Conservation (phyloP, 1,140 invertebrate genomes). For the Arctopsyche grandis region DNA sequence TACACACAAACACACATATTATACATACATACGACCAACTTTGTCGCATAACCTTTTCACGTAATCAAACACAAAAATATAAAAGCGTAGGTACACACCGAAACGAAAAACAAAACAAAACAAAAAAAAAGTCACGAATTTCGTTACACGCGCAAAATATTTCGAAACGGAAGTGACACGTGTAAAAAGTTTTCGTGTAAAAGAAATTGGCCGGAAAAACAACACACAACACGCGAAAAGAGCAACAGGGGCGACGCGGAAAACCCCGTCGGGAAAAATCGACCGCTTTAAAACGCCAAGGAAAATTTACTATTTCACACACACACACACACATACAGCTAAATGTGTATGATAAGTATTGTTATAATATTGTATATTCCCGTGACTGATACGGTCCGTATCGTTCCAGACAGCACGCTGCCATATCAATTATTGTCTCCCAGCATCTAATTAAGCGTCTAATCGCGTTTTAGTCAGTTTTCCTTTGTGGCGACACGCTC, state of each 20-base stretch:
- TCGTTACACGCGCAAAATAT: conserved; percentile 16
- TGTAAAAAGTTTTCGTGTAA: conserved; percentile 31
- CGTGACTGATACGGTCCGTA: too few relatives aligned
- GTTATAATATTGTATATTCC: too few relatives aligned
- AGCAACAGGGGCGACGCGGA: background rate
- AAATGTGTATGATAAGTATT: too few relatives aligned
- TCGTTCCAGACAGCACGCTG: background rate
- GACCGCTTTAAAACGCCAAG: background rate
- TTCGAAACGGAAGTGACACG: conserved; percentile 2
- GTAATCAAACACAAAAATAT: too few relatives aligned
- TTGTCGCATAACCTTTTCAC: too few relatives aligned
- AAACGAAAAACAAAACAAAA: background rate
- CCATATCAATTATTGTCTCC: conserved; percentile 17
- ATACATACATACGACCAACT: too few relatives aligned
- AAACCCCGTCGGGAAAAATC: background rate
- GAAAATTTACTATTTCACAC: too few relatives aligned
- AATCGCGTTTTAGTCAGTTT: conserved; percentile 15
- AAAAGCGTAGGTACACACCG: background rate
- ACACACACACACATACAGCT: too few relatives aligned
- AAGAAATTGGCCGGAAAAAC: conserved; percentile 29
- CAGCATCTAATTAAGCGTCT: conserved; percentile 8
- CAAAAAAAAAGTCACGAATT: background rate
- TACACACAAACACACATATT: too few relatives aligned
- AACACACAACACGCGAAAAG: background rate
- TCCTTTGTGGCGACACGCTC: conserved; percentile 12